phyloP scores from a whole-genome alignment of 1,140 invertebrate species.

The Drosophila rhopaloa region DNA sequence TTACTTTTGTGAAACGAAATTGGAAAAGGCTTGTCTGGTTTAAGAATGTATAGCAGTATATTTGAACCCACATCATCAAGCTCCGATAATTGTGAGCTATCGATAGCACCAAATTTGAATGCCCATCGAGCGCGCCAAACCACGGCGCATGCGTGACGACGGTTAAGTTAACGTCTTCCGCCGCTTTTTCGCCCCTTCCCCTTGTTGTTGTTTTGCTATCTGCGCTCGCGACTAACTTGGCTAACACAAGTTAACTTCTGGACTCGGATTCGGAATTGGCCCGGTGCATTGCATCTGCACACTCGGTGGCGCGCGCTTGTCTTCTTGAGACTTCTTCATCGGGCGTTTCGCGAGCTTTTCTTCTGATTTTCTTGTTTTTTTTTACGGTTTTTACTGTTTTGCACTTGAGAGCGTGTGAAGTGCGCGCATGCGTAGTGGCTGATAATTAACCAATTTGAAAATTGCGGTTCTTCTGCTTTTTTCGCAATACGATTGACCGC shows the following conservation, averaged over 20 bases:
- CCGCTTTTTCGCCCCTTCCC: conserved; percentile 18
- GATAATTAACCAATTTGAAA: conserved; percentile 54
- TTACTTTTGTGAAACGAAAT: too few relatives aligned
- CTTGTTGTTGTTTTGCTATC: conserved; percentile 45
- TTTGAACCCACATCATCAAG: too few relatives aligned
- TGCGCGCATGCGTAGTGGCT: conserved; percentile 49
- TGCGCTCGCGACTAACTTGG: conserved; percentile 55
- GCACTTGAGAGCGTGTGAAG: conserved; percentile 55
- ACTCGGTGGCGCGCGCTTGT: conserved; percentile 73
- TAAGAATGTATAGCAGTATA: too few relatives aligned
- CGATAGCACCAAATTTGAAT: background rate
- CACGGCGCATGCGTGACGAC: conserved; percentile 33
- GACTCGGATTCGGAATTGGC: conserved; percentile 52
- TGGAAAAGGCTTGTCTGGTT: too few relatives aligned
- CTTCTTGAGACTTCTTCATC: conserved; percentile 37
- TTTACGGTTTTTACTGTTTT: conserved; percentile 21
- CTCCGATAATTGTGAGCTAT: background rate
- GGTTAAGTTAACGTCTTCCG: conserved; percentile 4
- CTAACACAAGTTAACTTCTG: conserved; percentile 40
- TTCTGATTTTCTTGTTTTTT: conserved; percentile 1
- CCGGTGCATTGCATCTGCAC: conserved; percentile 70
- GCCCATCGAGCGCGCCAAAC: background rate
- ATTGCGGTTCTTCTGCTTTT: conserved; percentile 57
- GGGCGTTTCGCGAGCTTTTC: conserved; percentile 14
- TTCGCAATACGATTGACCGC: conserved; percentile 33